These are phyloP conservation scores for Remorina albescens DNA, from an alignment of 2,797 vertebrate species.

Conservation along the genomic window DNA sequence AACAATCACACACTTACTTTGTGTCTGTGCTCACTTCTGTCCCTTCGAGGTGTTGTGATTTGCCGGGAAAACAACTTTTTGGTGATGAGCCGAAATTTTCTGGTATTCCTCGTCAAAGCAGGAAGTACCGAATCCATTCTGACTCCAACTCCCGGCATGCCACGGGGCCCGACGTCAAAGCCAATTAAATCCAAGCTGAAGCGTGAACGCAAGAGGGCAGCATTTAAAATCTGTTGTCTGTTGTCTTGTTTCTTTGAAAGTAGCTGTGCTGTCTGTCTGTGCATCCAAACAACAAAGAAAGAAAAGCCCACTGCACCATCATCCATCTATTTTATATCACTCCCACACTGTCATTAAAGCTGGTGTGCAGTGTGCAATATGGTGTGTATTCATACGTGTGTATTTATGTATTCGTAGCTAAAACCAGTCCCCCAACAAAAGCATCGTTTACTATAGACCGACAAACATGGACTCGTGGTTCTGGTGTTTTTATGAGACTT, in stretches of 20 bases:
- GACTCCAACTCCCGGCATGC: slow-evolving; percentile 73
- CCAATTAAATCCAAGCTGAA: not conserved
- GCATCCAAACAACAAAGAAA: too few species aligned
- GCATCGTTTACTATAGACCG: not conserved
- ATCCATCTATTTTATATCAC: not conserved
- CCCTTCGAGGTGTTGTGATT: not conserved
- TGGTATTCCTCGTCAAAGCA: slow-evolving; percentile 56
- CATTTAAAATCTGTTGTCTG: not conserved
- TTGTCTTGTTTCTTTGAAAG: not conserved
- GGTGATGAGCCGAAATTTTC: slow-evolving; percentile 28
- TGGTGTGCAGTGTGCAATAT: not conserved
- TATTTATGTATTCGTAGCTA: too few species aligned
- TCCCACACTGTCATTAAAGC: not conserved
- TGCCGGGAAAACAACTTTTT: slow-evolving; percentile 47
- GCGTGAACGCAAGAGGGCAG: slow-evolving; percentile 60
- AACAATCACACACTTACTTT: slow-evolving; percentile 52
- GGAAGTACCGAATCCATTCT: slow-evolving; percentile 66
- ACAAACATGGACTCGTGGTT: too few species aligned
- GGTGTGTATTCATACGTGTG: not conserved
- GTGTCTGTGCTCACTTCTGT: slow-evolving; percentile 14
- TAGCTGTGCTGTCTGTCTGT: too few species aligned
- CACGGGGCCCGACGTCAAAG: slow-evolving; percentile 13
- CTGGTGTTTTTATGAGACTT: too few species aligned
- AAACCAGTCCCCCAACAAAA: not conserved
- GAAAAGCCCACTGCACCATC: too few species aligned